Evolutionary conservation across 2,797 vertebrate genomes (phyloP), one percentile per base, ranked within the genome.

Genomic region (Holocentrus rufus): DNA sequence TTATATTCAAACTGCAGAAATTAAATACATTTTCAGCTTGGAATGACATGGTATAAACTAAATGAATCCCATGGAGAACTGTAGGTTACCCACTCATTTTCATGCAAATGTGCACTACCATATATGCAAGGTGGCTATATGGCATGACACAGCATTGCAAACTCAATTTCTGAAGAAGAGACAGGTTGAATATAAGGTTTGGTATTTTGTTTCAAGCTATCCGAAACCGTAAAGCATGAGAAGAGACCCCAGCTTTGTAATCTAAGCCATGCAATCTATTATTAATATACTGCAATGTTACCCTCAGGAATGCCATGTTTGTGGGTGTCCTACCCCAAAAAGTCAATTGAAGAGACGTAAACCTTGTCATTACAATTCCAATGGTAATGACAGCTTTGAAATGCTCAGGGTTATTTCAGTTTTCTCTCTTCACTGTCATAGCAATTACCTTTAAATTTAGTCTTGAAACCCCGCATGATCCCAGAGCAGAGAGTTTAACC

Each of bases 401-500:
- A 92, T 79, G 88, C 84, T 92, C 75, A 79, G 78, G 91, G 92
- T 94, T 94, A 92, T 94, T 93, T 94, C 90, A 93, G 92, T 91
- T 90, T 92, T 88, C 90, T 92, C 92, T 93, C 74, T 87, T 92
- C 83, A 88, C 91, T 93, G 90, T 95, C 94, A 93, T 94, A 95
- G 94, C 91, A 95, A 93, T 95, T 95, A 94, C 91, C 93, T 94
- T 95, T 95, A 94, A 94, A 95, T 94, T 94, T 95, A 95, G 94
- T 94, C 90, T 85, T 89, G 85, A 93, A 92, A 90, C 91, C 91
- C 80, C 86, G 88, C 85, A 79, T 86, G 85, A 91, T 91, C 89
- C 91, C 90, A 89, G 81, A 82, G 86, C 74, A 80, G 72, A 76
- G 79, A 87, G 69, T 72, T 58, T 77, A 84, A 80, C 86, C 85